Conservation (phyloP, 1,140 invertebrate genomes). For the Pantala flavescens region DNA sequence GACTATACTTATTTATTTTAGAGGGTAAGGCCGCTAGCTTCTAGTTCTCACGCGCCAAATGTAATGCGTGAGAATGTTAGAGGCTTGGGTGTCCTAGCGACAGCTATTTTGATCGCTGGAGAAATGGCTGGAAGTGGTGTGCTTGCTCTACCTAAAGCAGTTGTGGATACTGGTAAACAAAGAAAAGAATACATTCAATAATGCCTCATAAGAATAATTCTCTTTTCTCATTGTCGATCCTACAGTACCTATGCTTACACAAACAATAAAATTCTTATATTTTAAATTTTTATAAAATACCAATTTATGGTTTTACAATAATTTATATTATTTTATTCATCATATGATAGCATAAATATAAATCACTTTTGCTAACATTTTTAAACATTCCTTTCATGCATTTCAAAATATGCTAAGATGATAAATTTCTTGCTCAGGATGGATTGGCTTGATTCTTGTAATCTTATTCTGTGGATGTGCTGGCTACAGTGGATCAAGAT, state of each 20-base stretch:
- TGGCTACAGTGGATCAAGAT: slow-evolving; percentile 47
- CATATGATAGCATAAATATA: too few species aligned
- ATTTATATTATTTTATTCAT: too few species aligned
- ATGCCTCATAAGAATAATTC: neutral
- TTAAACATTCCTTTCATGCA: too few species aligned
- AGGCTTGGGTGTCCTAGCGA: slow-evolving; percentile 39
- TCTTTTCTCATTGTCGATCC: neutral
- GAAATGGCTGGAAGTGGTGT: slow-evolving; percentile 68
- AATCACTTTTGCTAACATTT: too few species aligned
- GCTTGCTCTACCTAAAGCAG: slow-evolving; percentile 52
- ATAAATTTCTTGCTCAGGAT: too few species aligned
- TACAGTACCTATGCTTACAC: neutral
- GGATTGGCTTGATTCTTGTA: slow-evolving; percentile 49
- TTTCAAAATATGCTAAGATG: too few species aligned
- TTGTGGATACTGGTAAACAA: slow-evolving; percentile 47
- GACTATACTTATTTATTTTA: neutral
- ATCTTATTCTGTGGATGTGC: slow-evolving; percentile 45
- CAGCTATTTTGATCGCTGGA: slow-evolving; percentile 54
- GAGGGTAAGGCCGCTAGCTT: neutral
- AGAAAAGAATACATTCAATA: slow-evolving; percentile 19
- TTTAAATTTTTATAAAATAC: too few species aligned
- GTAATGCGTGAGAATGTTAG: neutral
- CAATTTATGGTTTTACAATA: too few species aligned
- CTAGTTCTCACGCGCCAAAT: neutral
- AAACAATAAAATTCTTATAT: neutral